Conservation (phyloP, 2,113 vertebrate species). For the Mesocricetus auratus region DNA sequence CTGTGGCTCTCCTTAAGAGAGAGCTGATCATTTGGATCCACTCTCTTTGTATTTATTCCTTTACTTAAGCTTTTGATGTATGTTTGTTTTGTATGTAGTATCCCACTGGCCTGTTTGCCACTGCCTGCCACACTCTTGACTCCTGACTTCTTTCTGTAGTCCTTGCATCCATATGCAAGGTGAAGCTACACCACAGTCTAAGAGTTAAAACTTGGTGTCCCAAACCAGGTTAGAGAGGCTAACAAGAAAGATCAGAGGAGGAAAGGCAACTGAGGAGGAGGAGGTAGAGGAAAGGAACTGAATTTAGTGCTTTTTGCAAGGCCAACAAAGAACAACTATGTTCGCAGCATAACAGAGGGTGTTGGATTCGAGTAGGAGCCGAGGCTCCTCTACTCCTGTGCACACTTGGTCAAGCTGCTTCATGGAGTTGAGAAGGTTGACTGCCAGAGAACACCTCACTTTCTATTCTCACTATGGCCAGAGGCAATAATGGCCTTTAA, state of each 20-base stretch:
- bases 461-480: neutral
- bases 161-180: neutral
- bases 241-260: neutral
- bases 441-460: neutral
- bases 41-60: neutral
- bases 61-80: neutral
- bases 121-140: neutral
- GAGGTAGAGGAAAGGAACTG: neutral
- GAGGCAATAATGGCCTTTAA: neutral
- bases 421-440: neutral
- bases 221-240: neutral
- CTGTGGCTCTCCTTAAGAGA: neutral
- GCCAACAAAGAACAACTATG: neutral
- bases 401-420: neutral
- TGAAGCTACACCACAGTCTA: neutral
- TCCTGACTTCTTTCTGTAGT: neutral
- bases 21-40: rapidly evolving
- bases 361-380: rapidly evolving
- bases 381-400: neutral
- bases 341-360: rapidly evolving
- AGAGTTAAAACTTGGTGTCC: neutral
- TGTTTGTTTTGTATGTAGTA: neutral
- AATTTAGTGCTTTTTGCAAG: neutral
- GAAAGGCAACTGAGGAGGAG: neutral
- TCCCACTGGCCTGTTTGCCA: neutral